Evolutionary conservation across 1,140 invertebrate genomes (phyloP).

Genomic region (Papilio dardanus): DNA sequence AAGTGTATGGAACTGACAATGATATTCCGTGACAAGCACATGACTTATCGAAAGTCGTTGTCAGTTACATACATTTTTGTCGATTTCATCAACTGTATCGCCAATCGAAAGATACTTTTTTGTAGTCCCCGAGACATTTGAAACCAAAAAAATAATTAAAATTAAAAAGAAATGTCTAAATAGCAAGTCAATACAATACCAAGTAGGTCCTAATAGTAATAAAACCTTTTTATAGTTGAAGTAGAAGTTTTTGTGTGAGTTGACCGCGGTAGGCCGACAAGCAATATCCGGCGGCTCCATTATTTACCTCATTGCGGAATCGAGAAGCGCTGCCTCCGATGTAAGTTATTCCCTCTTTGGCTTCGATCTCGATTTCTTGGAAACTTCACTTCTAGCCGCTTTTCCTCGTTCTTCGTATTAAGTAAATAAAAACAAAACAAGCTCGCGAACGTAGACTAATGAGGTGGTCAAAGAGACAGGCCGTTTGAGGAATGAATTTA

Average conservation of each 20-base stretch:
- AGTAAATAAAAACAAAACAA: constrained; percentile 22
- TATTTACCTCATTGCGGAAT: constrained; percentile 23
- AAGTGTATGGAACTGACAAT: too few species aligned
- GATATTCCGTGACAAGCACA: too few species aligned
- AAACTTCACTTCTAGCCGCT: constrained; percentile 14
- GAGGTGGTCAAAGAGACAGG: constrained; percentile 3
- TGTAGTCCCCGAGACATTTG: too few species aligned
- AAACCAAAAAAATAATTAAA: too few species aligned
- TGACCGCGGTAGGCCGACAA: constrained; percentile 15
- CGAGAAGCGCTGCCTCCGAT: constrained; percentile 5
- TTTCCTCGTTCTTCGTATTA: constrained; percentile 18
- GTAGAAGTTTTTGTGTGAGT: not conserved
- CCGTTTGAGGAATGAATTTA: not conserved
- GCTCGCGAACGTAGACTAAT: constrained; percentile 1
- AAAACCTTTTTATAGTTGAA: constrained; percentile 1
- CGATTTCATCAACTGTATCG: too few species aligned
- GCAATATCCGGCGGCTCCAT: constrained; percentile 18
- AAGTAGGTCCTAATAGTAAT: not conserved
- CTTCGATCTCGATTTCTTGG: constrained; percentile 20
- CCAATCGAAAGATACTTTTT: too few species aligned
- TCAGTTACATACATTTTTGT: too few species aligned
- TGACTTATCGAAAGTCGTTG: too few species aligned
- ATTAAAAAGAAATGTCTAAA: too few species aligned
- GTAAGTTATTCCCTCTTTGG: constrained; percentile 25
- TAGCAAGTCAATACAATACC: too few species aligned